Conservation (phyloP, 2,797 vertebrate genomes). For the Loris lydekkerianus region DNA sequence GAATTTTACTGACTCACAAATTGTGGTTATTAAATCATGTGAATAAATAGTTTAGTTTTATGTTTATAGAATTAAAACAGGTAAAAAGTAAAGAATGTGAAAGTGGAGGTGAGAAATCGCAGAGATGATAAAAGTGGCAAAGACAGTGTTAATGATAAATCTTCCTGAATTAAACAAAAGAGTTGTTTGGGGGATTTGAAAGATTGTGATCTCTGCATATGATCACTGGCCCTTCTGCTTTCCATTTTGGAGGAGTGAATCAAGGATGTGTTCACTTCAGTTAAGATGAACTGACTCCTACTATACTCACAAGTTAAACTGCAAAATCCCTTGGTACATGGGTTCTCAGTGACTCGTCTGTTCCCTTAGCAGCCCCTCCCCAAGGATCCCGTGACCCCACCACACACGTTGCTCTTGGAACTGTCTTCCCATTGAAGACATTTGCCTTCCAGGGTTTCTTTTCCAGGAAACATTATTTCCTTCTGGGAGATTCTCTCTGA, state of each 20-base stretch:
- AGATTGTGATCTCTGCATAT: background rate
- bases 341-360: background rate
- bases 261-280: background rate
- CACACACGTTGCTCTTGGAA: conserved; percentile 45
- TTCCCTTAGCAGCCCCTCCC: background rate
- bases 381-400: background rate
- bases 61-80: background rate
- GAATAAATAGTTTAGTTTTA: background rate
- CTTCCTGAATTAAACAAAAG: background rate
- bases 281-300: background rate
- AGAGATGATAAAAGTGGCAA: background rate
- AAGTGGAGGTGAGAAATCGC: background rate
- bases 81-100: background rate
- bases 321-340: background rate
- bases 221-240: conserved; percentile 9
- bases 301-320: background rate
- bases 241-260: conserved; percentile 29
- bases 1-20: background rate
- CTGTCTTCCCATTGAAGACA: background rate
- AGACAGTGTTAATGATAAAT: background rate
- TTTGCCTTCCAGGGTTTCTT: conserved; percentile 51
- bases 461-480: conserved; percentile 72
- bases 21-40: background rate
- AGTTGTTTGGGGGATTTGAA: background rate
- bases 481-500: conserved; percentile 70